A percentile compares a stretch with the other conserved stretches of the same genome.
phyloP scores from a whole-genome alignment of 2,888 invertebrate genomes.

The Drosophila ustulata region DNA sequence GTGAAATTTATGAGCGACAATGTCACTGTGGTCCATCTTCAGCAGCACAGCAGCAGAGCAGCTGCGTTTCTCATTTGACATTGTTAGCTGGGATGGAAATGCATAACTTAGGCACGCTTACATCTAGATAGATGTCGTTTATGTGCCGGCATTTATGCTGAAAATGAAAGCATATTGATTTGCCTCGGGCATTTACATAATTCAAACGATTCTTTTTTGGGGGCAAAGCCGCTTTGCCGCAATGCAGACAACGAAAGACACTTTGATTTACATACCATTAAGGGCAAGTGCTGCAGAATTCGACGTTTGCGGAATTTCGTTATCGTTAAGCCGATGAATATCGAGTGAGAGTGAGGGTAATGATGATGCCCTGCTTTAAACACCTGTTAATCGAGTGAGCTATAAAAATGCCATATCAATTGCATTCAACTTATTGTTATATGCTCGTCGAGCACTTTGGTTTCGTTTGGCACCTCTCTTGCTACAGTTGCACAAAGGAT shows the following conservation, averaged over 20 bases:
- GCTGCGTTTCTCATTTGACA: slow-evolving; percentile 28
- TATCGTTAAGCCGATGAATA: slow-evolving; percentile 49
- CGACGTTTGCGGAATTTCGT: neutral
- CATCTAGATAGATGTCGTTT: slow-evolving; percentile 65
- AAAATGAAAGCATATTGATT: slow-evolving; percentile 72
- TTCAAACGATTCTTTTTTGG: slow-evolving; percentile 47
- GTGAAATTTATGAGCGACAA: slow-evolving; percentile 57
- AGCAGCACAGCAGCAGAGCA: neutral
- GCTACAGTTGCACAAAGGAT: slow-evolving; percentile 76
- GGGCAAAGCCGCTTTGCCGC: slow-evolving; percentile 49
- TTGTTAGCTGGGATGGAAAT: slow-evolving; percentile 29
- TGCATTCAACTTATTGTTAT: slow-evolving; percentile 22
- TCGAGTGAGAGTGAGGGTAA: neutral
- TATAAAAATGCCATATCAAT: slow-evolving; percentile 38
- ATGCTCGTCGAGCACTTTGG: slow-evolving; percentile 17
- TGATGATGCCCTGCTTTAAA: slow-evolving; percentile 19
- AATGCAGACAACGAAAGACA: slow-evolving; percentile 55
- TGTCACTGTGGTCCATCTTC: slow-evolving; percentile 12
- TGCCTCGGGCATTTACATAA: slow-evolving; percentile 64
- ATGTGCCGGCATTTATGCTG: slow-evolving; percentile 67
- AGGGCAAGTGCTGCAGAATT: slow-evolving; percentile 23
- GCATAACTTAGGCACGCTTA: slow-evolving; percentile 50
- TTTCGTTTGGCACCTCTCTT: slow-evolving; percentile 23
- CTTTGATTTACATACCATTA: slow-evolving; percentile 67
- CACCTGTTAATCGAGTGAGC: slow-evolving; percentile 43